Evolutionary conservation across 2,113 vertebrate species (phyloP).

Genomic region (Python bivittatus): DNA sequence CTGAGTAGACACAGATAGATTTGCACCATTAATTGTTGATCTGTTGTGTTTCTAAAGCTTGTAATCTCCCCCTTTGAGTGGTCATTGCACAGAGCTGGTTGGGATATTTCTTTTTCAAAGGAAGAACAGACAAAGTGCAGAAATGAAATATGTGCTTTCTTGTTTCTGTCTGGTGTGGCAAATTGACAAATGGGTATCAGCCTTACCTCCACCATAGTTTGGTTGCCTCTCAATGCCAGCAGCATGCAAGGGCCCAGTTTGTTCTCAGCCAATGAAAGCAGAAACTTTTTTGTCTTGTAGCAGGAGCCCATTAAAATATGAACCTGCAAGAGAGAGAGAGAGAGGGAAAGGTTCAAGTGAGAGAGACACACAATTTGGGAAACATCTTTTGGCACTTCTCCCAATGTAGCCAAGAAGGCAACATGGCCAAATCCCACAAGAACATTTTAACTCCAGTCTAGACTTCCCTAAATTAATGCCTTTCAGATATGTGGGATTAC

Average conservation of each 20-base stretch:
- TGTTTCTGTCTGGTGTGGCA: not conserved
- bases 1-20: not conserved
- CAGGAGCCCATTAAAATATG: conserved; percentile 99
- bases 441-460: not conserved
- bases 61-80: not conserved
- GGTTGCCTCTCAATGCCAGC: conserved; percentile 94
- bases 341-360: conserved; percentile 26
- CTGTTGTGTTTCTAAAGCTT: not conserved
- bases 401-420: not conserved
- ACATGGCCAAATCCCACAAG: not conserved
- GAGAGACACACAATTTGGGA: not conserved
- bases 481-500: not conserved
- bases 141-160: not conserved
- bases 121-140: not conserved
- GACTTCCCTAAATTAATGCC: not conserved
- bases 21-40: not conserved
- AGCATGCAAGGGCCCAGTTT: conserved; percentile 98
- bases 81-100: not conserved
- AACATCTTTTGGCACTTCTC: not conserved
- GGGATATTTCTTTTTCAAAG: not conserved
- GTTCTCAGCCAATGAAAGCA: conserved; percentile 96
- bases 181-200: not conserved
- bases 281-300: conserved; percentile 99
- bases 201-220: conserved; percentile 97
- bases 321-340: conserved; percentile 76